phyloP scores from a whole-genome alignment of 1,140 invertebrate species.

The Uloborus diversus region DNA sequence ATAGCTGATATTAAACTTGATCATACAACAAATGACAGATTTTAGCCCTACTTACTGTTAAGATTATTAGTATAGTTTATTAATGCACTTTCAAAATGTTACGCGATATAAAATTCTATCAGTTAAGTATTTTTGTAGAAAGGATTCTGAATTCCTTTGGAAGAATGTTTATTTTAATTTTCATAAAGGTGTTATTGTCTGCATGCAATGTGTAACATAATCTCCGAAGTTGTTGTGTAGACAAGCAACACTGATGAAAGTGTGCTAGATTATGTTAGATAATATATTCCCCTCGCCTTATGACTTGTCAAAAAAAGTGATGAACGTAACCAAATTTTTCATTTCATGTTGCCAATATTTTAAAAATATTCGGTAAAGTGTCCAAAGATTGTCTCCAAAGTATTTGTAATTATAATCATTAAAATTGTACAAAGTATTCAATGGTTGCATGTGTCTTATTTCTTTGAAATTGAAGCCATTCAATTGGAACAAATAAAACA shows the following conservation, averaged over 20 bases:
- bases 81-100: no score
- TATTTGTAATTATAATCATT: slow-evolving; percentile 27
- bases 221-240: not conserved
- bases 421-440: slow-evolving; percentile 38
- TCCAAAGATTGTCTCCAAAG: slow-evolving; percentile 28
- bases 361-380: slow-evolving; percentile 8
- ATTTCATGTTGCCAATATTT: not conserved
- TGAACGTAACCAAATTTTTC: not conserved
- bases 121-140: no score
- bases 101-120: no score
- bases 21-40: no score
- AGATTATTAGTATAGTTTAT: no score
- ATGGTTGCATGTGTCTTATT: not conserved
- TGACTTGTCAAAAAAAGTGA: not conserved
- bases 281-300: not conserved
- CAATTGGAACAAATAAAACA: no score
- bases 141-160: no score
- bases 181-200: not conserved
- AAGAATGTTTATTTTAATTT: no score
- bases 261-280: not conserved
- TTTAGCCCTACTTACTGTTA: no score
- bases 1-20: no score
- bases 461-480: not conserved
- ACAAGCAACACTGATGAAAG: not conserved
- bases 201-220: not conserved